Evolutionary conservation across 2,113 vertebrate species (phyloP).

Genomic region (Gopherus flavomarginatus): DNA sequence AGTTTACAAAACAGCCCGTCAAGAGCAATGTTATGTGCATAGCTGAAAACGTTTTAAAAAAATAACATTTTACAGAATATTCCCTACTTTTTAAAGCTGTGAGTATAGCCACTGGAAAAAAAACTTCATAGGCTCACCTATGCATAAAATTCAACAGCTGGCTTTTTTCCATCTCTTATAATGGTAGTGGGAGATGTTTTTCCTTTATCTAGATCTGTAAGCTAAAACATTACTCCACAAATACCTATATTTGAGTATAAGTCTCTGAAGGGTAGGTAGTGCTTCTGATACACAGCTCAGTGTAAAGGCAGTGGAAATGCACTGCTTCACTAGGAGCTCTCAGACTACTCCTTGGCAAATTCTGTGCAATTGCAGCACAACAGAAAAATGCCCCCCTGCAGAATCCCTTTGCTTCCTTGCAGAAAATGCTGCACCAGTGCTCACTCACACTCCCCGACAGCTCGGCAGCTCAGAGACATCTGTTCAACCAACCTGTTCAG

Average conservation of each 20-base stretch:
- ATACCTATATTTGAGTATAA: background rate
- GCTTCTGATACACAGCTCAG: background rate
- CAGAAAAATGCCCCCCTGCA: no score
- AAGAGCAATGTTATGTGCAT: background rate
- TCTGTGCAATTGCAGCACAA: no score
- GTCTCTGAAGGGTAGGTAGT: background rate
- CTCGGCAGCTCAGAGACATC: no score
- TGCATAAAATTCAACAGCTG: slow-evolving; percentile 40
- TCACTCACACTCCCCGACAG: no score
- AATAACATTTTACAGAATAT: background rate
- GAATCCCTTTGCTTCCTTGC: no score
- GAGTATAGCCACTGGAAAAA: background rate
- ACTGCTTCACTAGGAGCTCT: no score
- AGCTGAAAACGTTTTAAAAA: slow-evolving; percentile 44
- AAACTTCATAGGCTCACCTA: slow-evolving; percentile 5
- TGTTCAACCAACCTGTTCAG: no score
- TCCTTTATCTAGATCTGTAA: slow-evolving; percentile 35
- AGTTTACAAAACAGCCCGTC: slow-evolving; percentile 43
- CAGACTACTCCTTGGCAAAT: background rate
- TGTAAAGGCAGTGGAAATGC: background rate
- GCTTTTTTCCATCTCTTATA: slow-evolving; percentile 18
- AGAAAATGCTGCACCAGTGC: no score
- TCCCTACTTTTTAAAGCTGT: slow-evolving; percentile 49
- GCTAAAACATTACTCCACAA: slow-evolving; percentile 49
- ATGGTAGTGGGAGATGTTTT: background rate